These are phyloP conservation scores for Epizoanthus ramosus DNA, from an alignment of 92 coral and sea anemone species.

Conservation along the genomic window DNA sequence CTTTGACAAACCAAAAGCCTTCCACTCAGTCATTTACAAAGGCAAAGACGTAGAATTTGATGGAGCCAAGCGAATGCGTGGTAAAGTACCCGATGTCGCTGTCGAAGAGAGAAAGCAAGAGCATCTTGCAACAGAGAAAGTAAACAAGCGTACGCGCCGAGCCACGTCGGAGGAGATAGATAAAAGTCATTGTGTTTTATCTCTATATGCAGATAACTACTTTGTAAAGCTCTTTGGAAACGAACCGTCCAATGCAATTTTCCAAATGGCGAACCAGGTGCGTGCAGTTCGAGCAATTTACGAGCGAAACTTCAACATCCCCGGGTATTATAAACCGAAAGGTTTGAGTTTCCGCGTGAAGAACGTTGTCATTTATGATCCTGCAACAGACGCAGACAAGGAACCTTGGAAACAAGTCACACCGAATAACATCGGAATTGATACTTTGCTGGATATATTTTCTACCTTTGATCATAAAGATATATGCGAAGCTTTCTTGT, in stretches of 20 bases:
- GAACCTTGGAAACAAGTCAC: constrained; percentile 63
- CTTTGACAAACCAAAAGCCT: constrained; percentile 63
- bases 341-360: constrained; percentile 86
- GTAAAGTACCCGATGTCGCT: constrained; percentile 34
- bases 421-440: constrained; percentile 78
- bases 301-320: constrained; percentile 65
- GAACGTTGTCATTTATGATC: constrained; percentile 68
- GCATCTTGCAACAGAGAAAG: neutral
- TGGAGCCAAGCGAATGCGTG: constrained; percentile 48
- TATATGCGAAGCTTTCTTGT: constrained; percentile 93
- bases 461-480: constrained; percentile 63
- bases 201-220: constrained; percentile 80
- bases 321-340: constrained; percentile 61
- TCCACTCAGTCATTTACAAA: constrained; percentile 94
- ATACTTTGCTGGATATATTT: constrained; percentile 80
- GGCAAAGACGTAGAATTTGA: constrained; percentile 75
- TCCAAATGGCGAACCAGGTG: constrained; percentile 78
- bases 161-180: constrained; percentile 51
- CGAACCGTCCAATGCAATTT: constrained; percentile 73
- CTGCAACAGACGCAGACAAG: constrained; percentile 18
- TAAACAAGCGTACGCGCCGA: constrained; percentile 53
- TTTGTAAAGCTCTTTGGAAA: constrained; percentile 77
- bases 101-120: constrained; percentile 29
- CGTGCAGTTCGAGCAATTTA: constrained; percentile 83
- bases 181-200: constrained; percentile 74